A percentile compares a stretch with the other conserved stretches of the same genome.
These are phyloP conservation scores for Ditylenchus dipsaci DNA, from an alignment of 1,140 invertebrate genomes.

Conservation along the genomic window DNA sequence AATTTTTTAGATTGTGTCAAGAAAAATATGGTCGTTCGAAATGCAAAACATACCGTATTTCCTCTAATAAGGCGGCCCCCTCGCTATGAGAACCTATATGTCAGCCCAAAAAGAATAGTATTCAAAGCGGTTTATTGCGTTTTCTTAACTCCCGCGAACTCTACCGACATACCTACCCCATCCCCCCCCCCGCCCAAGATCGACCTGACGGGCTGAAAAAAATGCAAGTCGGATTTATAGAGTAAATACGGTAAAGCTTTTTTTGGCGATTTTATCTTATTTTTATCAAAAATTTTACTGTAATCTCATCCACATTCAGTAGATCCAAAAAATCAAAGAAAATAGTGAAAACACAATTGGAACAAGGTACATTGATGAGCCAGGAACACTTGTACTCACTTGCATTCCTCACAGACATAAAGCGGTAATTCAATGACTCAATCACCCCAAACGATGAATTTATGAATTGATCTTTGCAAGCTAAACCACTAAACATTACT, in stretches of 20 bases:
- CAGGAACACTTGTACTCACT: constrained; percentile 3
- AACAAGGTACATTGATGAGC: constrained; percentile 2
- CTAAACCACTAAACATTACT: not conserved
- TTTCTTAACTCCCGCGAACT: too few species aligned
- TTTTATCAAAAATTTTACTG: not conserved
- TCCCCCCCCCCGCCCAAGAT: too few species aligned
- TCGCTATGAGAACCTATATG: too few species aligned
- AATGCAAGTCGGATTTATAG: too few species aligned
- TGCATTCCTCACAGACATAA: not conserved
- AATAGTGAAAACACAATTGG: constrained; percentile 4
- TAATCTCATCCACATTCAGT: not conserved
- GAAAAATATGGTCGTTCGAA: too few species aligned
- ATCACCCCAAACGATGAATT: not conserved
- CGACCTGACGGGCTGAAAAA: too few species aligned
- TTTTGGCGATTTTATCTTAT: not conserved
- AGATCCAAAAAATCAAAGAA: constrained; percentile 8
- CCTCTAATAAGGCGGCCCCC: too few species aligned
- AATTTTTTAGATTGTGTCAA: too few species aligned
- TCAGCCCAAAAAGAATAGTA: too few species aligned
- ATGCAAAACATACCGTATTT: too few species aligned
- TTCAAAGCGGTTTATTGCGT: too few species aligned
- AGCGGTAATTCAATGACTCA: not conserved
- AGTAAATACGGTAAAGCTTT: constrained; percentile 8
- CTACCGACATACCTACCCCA: too few species aligned
- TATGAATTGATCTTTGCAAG: constrained; percentile 1